Evolutionary conservation across 2,797 vertebrate species (phyloP).

Genomic region (Molossus alvarezi): DNA sequence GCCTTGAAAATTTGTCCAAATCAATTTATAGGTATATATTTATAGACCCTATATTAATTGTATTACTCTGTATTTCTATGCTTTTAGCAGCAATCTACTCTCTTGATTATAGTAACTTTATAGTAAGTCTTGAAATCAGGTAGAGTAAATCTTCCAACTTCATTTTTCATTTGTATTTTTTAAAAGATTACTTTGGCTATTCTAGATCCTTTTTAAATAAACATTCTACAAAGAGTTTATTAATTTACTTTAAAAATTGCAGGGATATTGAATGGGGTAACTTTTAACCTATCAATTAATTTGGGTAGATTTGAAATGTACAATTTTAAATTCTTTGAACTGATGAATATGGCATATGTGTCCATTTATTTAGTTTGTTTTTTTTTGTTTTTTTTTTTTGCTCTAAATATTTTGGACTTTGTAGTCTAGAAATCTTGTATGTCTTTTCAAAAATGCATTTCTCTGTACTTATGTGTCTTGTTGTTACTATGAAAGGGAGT

Average conservation of each 20-base stretch:
- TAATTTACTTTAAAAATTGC: neutral
- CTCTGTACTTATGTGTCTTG: neutral
- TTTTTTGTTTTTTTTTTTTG: constrained; percentile 17
- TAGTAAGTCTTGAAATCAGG: neutral
- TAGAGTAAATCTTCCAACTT: neutral
- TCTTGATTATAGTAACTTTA: no score
- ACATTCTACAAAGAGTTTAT: neutral
- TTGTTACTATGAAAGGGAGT: neutral
- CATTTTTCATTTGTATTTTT: neutral
- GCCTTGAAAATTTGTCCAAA: neutral
- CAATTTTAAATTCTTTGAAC: neutral
- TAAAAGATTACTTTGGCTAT: neutral
- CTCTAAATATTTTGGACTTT: neutral
- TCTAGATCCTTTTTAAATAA: neutral
- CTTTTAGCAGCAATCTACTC: neutral
- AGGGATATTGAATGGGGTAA: neutral
- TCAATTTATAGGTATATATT: neutral
- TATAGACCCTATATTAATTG: neutral
- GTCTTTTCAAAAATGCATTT: neutral
- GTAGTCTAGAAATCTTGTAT: neutral
- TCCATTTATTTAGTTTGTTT: neutral
- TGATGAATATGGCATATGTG: neutral
- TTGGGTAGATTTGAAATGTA: neutral
- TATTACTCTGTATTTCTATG: neutral
- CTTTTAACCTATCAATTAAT: neutral